Percentiles rank a stretch among this genome's conserved stretches.
These are phyloP conservation scores for Strigops habroptila DNA, from an alignment of 2,113 vertebrate species.

Conservation along the genomic window DNA sequence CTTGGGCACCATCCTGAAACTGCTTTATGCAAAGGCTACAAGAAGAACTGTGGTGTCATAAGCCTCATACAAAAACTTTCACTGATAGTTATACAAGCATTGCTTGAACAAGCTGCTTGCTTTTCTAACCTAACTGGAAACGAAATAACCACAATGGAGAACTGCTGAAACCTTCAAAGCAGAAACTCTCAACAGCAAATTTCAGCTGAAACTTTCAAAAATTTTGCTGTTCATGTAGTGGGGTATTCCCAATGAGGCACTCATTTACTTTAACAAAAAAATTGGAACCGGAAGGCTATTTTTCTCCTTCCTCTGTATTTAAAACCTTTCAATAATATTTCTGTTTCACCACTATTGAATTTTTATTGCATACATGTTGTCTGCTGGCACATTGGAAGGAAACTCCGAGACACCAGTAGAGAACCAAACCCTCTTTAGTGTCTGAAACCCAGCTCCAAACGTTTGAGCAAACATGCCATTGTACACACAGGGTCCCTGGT, in stretches of 20 bases:
- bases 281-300: background rate
- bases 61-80: background rate
- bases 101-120: background rate
- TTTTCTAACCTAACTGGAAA: background rate
- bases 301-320: background rate
- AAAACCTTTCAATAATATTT: conserved; percentile 21
- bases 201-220: background rate
- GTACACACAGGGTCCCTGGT: conserved; percentile 40
- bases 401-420: background rate
- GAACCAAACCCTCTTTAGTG: conserved; percentile 9
- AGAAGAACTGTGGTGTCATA: background rate
- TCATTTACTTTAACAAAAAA: background rate
- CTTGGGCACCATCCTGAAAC: background rate
- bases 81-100: background rate
- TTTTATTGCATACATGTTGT: background rate
- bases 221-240: background rate
- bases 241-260: background rate
- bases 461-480: conserved; percentile 50
- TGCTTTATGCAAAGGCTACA: background rate
- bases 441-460: conserved; percentile 1
- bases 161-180: background rate
- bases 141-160: background rate
- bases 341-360: background rate
- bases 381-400: conserved; percentile 17
- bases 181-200: background rate